These are phyloP conservation scores for Myotis pilosus DNA, from an alignment of 2,797 vertebrate genomes.

Conservation along the genomic window DNA sequence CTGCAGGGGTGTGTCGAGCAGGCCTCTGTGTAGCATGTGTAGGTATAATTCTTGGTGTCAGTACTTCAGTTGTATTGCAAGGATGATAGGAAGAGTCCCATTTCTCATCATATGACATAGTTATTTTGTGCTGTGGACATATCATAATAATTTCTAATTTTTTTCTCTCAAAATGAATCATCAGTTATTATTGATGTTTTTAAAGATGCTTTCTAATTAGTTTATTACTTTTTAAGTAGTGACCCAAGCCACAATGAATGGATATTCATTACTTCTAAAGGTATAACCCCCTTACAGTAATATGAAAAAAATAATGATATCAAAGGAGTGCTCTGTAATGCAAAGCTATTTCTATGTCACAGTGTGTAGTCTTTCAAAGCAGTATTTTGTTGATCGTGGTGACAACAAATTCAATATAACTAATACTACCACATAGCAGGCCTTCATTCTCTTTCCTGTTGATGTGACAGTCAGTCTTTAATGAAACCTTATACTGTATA, in stretches of 20 bases:
- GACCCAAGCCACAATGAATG: conserved; percentile 25
- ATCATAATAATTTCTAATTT: background rate
- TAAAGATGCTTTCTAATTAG: conserved; percentile 34
- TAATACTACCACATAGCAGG: conserved; percentile 66
- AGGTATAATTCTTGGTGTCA: background rate
- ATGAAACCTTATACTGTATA: conserved; percentile 69
- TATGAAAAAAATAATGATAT: conserved; percentile 35
- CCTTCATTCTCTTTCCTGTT: conserved; percentile 67
- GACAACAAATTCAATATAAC: conserved; percentile 71
- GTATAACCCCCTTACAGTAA: conserved; percentile 48
- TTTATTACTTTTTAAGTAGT: conserved; percentile 30
- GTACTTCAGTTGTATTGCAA: background rate
- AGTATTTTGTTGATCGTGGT: conserved; percentile 69
- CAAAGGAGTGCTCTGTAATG: conserved; percentile 43
- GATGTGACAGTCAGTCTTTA: conserved; percentile 65
- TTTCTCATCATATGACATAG: background rate
- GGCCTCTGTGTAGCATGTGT: background rate
- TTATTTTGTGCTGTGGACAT: background rate
- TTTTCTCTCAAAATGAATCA: background rate
- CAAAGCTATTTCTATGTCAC: conserved; percentile 53
- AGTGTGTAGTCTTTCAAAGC: conserved; percentile 50
- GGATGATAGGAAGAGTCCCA: background rate
- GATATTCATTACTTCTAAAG: conserved; percentile 48
- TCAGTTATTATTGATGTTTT: background rate
- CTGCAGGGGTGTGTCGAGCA: background rate